Conservation (phyloP, 2,113 vertebrate species). For the Saguinus imperator region DNA sequence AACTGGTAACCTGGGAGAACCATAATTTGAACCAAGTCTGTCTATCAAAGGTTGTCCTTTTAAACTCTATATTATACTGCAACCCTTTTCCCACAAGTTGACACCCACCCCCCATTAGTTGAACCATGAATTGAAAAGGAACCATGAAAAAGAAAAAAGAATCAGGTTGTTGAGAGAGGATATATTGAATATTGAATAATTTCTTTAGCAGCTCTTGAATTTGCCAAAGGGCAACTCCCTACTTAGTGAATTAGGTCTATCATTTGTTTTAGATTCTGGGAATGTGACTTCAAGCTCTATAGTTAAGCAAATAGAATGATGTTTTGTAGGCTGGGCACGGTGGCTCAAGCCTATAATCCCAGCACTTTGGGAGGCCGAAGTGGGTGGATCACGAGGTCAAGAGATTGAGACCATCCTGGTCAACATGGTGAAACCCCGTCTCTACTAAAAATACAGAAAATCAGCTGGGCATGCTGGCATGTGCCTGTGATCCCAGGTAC, state of each 20-base stretch:
- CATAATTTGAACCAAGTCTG: neutral
- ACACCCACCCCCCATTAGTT: neutral
- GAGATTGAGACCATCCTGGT: too few species aligned
- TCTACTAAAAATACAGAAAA: too few species aligned
- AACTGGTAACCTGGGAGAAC: neutral
- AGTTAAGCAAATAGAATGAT: neutral
- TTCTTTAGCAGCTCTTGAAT: neutral
- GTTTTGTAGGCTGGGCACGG: too few species aligned
- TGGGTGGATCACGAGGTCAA: too few species aligned
- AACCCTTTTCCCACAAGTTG: neutral
- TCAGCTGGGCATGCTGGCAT: too few species aligned
- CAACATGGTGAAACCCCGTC: too few species aligned
- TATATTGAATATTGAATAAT: neutral
- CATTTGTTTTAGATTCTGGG: neutral
- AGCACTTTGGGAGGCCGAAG: too few species aligned
- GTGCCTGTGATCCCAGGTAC: too few species aligned
- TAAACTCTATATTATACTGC: neutral
- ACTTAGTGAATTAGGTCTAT: neutral
- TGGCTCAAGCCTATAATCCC: too few species aligned
- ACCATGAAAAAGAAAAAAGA: neutral
- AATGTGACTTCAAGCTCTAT: neutral
- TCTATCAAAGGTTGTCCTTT: neutral
- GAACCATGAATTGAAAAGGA: neutral
- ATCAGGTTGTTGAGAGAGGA: neutral
- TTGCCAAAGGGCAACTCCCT: neutral